Evolutionary conservation across 35 echinoderm and acorn worm genomes (phyloP), one percentile per base, ranked within the genome.

Genomic region (Patiria miniata): DNA sequence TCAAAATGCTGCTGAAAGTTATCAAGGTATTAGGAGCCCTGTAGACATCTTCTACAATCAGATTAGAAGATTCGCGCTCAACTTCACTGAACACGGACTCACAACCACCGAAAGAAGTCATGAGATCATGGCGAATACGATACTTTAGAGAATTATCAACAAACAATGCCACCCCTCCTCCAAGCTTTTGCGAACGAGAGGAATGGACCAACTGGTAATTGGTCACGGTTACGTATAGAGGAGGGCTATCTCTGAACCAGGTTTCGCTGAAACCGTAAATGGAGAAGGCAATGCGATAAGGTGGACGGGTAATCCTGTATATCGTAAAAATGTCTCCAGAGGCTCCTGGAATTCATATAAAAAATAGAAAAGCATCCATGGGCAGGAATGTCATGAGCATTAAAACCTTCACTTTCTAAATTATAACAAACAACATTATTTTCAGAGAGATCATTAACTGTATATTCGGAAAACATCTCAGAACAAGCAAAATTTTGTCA

Each of bases 11-110:
- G 54, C 22, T 57, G 54, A 57, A 57, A 57, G 15, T 57, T 18
- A 18, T n/a, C 1, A 57, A 57, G 2, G 54, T 57, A 57, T n/a
- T n/a, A 57, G 54, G 54, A 57, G 54, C 54, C 54, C 54, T 57
- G 54, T n/a, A n/a, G n/a, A n/a, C n/a, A n/a, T 57, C 22, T 57
- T n/a, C 54, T 57, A 57, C 54, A 57, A 57, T 57, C 54, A 57
- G 7, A 57, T 57, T 57, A 57, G 0, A 57, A 14, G 54, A 57
- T n/a, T n/a, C n/a, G n/a, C 52, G 52, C 52, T 54, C 8, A 54
- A 54, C 18, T 54, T 54, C 52, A 54, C 7, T 54, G 52, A 54
- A 54, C n/a, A n/a, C n/a, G n/a, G 52, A 54, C 52, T 18, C 8
- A 54, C 14, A 56, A n/a, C n/a, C 53, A n/a, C n/a, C n/a, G n/a